These are phyloP conservation scores for Brachypteracias leptosomus DNA, from an alignment of 2,113 vertebrate species.

Conservation along the genomic window DNA sequence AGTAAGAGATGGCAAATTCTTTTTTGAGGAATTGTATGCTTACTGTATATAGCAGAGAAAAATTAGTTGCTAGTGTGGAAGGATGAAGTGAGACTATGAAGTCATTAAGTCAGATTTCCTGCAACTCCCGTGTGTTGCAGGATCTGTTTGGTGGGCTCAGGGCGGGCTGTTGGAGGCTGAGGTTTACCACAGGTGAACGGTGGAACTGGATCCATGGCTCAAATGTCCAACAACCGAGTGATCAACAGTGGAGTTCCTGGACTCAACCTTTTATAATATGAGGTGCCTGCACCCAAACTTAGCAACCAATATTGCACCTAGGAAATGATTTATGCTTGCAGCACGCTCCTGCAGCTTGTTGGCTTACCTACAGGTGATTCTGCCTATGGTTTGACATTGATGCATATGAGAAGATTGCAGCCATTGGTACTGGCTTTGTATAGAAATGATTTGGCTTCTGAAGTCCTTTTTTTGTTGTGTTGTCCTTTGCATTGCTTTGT, in stretches of 20 bases:
- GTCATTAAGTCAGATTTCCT: neutral
- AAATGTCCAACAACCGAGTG: rapidly evolving
- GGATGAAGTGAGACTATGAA: neutral
- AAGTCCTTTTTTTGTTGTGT: neutral
- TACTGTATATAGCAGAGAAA: neutral
- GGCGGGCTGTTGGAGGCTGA: neutral
- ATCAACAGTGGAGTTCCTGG: neutral
- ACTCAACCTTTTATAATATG: neutral
- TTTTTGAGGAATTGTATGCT: neutral
- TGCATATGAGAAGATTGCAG: neutral
- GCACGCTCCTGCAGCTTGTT: neutral
- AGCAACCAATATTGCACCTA: neutral
- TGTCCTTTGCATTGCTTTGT: neutral
- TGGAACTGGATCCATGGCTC: neutral
- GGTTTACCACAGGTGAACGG: neutral
- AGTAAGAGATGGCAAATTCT: neutral
- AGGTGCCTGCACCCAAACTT: neutral
- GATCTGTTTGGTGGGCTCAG: neutral
- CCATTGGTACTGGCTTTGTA: neutral
- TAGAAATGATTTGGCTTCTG: neutral
- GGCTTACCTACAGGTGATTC: neutral
- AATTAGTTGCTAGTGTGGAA: neutral
- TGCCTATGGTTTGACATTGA: neutral
- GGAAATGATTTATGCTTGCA: neutral
- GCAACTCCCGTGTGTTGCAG: neutral